phyloP scores from a whole-genome alignment of 1,140 invertebrate species.

The Cherax quadricarinatus region DNA sequence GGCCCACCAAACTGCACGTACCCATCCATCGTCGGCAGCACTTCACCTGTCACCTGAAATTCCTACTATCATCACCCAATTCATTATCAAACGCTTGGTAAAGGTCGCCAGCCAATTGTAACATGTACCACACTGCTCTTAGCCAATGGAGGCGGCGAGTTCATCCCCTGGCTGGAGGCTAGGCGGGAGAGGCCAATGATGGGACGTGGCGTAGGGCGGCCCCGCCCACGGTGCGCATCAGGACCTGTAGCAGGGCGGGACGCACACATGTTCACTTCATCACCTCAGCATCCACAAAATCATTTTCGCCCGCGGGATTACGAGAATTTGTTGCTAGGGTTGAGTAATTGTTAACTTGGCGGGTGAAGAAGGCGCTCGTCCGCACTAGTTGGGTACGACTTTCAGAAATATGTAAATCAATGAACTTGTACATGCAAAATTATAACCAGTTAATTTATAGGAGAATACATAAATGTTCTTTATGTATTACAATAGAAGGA shows the following conservation, averaged over 20 bases:
- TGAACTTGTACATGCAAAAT: too few relatives aligned
- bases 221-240: background rate
- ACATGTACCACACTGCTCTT: background rate
- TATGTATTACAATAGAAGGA: too few relatives aligned
- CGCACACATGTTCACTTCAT: background rate
- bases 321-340: background rate
- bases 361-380: background rate
- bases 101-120: slow-evolving; percentile 5
- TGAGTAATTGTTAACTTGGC: background rate
- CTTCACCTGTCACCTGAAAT: background rate
- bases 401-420: background rate
- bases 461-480: too few relatives aligned
- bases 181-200: background rate
- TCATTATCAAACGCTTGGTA: background rate
- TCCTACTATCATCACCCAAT: slow-evolving; percentile 1
- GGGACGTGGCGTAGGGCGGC: background rate
- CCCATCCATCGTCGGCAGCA: background rate
- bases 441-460: too few relatives aligned
- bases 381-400: background rate
- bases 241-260: background rate
- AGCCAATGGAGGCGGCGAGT: background rate
- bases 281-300: background rate
- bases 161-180: background rate
- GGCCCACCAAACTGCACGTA: background rate
- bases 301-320: background rate